Evolutionary conservation across 2,113 vertebrate species (phyloP).

Genomic region (Melanostigma gelatinosum): DNA sequence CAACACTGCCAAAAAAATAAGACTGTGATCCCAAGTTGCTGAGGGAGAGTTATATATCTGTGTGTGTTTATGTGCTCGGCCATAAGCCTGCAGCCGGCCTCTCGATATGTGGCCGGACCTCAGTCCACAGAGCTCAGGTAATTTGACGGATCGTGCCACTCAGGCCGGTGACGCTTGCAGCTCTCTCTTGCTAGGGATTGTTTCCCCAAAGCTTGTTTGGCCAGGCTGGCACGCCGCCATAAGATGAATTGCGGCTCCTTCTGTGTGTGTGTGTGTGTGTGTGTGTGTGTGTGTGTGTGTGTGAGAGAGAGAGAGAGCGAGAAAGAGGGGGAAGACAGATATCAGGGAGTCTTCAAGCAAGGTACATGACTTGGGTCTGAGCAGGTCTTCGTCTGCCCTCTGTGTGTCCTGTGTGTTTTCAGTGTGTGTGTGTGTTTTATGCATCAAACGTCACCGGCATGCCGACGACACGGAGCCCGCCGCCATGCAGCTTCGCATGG

Average conservation of each 20-base stretch:
- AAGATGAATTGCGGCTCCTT: slow-evolving; percentile 78
- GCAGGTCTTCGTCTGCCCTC: slow-evolving; percentile 53
- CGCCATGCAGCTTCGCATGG: slow-evolving; percentile 25
- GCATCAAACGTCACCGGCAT: slow-evolving; percentile 48
- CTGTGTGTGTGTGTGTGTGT: background rate
- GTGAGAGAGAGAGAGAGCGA: background rate
- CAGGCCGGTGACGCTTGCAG: slow-evolving; percentile 61
- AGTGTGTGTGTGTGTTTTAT: slow-evolving; percentile 31
- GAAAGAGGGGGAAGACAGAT: slow-evolving; percentile 53
- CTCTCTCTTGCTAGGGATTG: slow-evolving; percentile 73
- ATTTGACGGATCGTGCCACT: slow-evolving; percentile 79
- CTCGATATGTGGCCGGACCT: slow-evolving; percentile 54
- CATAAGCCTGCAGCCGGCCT: slow-evolving; percentile 57
- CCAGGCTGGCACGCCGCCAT: slow-evolving; percentile 64
- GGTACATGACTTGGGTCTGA: slow-evolving; percentile 67
- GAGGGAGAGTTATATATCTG: slow-evolving; percentile 5
- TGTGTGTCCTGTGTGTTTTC: slow-evolving; percentile 50
- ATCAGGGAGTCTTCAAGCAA: slow-evolving; percentile 53
- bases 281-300: background rate
- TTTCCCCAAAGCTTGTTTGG: slow-evolving; percentile 80
- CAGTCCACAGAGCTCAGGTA: slow-evolving; percentile 77
- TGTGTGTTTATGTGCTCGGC: slow-evolving; percentile 23
- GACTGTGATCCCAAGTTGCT: slow-evolving; percentile 40
- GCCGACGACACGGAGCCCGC: slow-evolving; percentile 41
- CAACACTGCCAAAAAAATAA: slow-evolving; percentile 60